A percentile compares a stretch with the other conserved stretches of the same genome.
phyloP scores from a whole-genome alignment of 2,888 invertebrate species.

The Apodemia zela region DNA sequence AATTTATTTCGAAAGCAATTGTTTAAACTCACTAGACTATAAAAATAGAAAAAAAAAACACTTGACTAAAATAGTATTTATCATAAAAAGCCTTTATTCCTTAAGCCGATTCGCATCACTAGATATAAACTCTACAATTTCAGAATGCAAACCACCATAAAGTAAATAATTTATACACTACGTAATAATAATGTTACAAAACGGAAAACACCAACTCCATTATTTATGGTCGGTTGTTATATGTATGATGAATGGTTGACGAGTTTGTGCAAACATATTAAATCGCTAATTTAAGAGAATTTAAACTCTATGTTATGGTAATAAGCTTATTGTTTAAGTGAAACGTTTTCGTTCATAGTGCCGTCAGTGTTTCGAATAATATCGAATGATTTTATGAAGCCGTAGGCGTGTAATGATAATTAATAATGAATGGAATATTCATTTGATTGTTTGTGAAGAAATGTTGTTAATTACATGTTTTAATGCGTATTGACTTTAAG shows the following conservation, averaged over 20 bases:
- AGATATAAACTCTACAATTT: conserved; percentile 1
- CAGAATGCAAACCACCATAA: conserved; percentile 18
- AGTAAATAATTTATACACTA: conserved; percentile 22
- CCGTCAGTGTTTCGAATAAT: conserved; percentile 27
- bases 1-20: too few species aligned
- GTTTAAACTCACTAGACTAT: too few species aligned
- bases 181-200: conserved; percentile 36
- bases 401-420: conserved; percentile 31
- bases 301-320: neutral
- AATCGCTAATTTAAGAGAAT: neutral
- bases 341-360: conserved; percentile 19
- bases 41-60: neutral
- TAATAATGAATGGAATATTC: conserved; percentile 33
- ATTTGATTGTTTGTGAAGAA: conserved; percentile 30
- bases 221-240: conserved; percentile 57
- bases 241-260: conserved; percentile 56
- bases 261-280: conserved; percentile 23
- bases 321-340: conserved; percentile 7
- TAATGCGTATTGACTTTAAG: conserved; percentile 28
- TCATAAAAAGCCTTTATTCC: neutral
- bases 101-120: conserved; percentile 2
- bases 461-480: conserved; percentile 27
- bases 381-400: conserved; percentile 29
- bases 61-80: neutral
- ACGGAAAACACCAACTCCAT: conserved; percentile 50